phyloP scores from a whole-genome alignment of 2,797 vertebrate species.

The Danionella dracula region DNA sequence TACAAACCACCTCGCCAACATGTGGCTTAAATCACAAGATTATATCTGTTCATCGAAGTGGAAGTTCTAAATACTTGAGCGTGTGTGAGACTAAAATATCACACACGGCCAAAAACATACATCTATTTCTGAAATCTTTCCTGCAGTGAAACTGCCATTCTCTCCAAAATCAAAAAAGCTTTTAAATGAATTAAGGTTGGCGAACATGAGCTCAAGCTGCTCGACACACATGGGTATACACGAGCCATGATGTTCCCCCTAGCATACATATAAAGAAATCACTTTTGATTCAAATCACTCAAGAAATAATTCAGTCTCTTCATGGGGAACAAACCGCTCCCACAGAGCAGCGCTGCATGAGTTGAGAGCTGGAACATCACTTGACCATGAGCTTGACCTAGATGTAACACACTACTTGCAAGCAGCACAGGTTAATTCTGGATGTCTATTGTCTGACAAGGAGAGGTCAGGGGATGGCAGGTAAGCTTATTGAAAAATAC shows the following conservation, averaged over 20 bases:
- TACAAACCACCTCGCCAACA: too few species aligned
- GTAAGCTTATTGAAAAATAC: too few species aligned
- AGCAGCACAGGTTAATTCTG: constrained; percentile 22
- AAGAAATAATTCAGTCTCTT: background rate
- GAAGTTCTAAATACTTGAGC: too few species aligned
- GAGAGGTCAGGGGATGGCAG: background rate
- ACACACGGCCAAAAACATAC: too few species aligned
- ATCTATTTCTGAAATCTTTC: too few species aligned
- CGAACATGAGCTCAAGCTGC: background rate
- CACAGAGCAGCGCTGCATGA: background rate
- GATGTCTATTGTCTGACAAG: background rate
- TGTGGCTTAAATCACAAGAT: too few species aligned
- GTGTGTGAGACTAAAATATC: too few species aligned
- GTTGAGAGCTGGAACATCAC: constrained; percentile 9
- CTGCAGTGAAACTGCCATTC: too few species aligned
- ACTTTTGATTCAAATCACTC: constrained; percentile 21
- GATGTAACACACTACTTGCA: background rate
- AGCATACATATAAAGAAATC: background rate
- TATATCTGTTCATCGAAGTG: too few species aligned
- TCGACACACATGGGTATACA: background rate
- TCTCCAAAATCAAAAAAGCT: too few species aligned
- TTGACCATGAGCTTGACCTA: constrained; percentile 35
- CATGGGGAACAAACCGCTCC: background rate
- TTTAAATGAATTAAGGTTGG: too few species aligned
- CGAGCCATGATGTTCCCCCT: background rate